Evolutionary conservation across 64 coral and sea anemone species (phyloP), one percentile per base, ranked within the genome.

Genomic region (Stylophora pistillata): DNA sequence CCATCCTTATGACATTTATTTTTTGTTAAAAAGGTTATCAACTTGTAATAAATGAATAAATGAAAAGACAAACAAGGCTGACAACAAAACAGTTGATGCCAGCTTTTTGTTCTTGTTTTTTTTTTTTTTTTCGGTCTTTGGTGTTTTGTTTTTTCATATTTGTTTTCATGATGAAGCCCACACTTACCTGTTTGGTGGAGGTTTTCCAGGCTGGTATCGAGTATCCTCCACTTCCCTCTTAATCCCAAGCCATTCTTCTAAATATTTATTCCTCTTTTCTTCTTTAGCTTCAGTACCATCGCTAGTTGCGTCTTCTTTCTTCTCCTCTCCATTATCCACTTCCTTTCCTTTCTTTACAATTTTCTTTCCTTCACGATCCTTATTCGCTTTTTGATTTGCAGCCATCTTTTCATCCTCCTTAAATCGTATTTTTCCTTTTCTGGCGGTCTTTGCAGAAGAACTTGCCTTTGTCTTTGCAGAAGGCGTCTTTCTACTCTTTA

Each of bases 231-330:
- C 79, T 53, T 92, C 86, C 55, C 77, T 88, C 78, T 96, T 96
- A 20, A 92, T 86, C 66, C 94, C 94, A 17, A 96, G 86, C 94
- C 94, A 96, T 63, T 96, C 94, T 74, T 96, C 86, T 56, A 96
- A 78, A 41, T 92, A 96, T 30, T 85, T 77, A 74, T 96, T 96
- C 21, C 81, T 87, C 33, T 92, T 91, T 21, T 89, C 88, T 31
- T 89, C 89, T 54, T 78, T 89, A 25, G 88, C 61, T 20, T 86
- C 90, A 73, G 73, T 33, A 58, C 29, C 21, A 66, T 93, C 91
- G 20, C 58, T 58, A 58, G 58, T 26, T 55, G 70, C 60, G 2
- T 66, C 65, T 58, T 96, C 79, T 32, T 86, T 92, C 53, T 84
- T 74, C 21, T 77, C 85, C 5, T 91, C 63, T 21, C 85, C 53